Conservation (phyloP, 2,113 vertebrate genomes). For the Chamaea fasciata region DNA sequence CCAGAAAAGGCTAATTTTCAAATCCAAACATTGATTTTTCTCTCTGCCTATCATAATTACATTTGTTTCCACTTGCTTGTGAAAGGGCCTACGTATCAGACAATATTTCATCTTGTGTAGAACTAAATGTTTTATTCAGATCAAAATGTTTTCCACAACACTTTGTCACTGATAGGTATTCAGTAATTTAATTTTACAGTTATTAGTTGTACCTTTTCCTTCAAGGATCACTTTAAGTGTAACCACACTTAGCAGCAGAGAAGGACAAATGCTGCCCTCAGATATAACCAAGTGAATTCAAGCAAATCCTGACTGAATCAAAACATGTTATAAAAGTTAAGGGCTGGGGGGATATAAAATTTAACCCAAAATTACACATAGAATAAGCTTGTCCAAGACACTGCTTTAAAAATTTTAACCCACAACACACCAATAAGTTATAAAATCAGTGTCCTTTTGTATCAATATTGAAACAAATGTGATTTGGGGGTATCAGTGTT, state of each 20-base stretch:
- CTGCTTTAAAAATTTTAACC: neutral
- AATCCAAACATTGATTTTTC: slow-evolving; percentile 17
- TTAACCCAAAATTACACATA: neutral
- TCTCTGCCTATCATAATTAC: neutral
- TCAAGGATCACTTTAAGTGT: neutral
- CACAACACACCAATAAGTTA: neutral
- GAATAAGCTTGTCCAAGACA: neutral
- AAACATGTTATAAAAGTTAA: neutral
- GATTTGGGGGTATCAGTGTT: neutral
- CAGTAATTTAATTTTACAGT: neutral
- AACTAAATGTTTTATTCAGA: neutral
- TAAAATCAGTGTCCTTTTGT: neutral
- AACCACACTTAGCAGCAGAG: neutral
- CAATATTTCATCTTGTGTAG: neutral
- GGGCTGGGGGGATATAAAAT: neutral
- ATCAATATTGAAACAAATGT: neutral
- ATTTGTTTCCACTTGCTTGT: slow-evolving; percentile 4
- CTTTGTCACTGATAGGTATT: neutral
- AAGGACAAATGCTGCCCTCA: neutral
- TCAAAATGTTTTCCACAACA: neutral
- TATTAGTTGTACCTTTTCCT: neutral
- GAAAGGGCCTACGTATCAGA: neutral
- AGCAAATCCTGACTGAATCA: neutral
- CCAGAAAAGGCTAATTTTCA: neutral
- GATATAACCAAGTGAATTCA: neutral